Evolutionary conservation across 2,113 vertebrate genomes (phyloP), one percentile per base, ranked within the genome.

Genomic region (Ageneiosus marmoratus): DNA sequence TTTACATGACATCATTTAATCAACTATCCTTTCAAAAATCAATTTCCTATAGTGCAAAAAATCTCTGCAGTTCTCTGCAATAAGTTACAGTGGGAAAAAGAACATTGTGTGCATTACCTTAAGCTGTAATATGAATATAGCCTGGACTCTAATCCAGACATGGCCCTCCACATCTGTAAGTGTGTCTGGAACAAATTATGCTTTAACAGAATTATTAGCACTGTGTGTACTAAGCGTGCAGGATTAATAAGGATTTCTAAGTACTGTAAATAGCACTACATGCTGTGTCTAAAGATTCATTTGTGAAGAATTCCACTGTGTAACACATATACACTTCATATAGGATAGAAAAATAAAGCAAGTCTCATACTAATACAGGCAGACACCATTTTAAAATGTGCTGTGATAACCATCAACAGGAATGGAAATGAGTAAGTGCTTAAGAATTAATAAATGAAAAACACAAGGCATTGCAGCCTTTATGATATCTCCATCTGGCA

Each of bases 111-210:
- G 18, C 22, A 60, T 62, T 46, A 55, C 46, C 51, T 58, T 20
- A 51, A 24, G 10, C 37, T 51, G 11, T 60, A 51, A 16, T 27
- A 27, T 1, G 8, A 78, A 27, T 34, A 18, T n/a, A 53, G 24
- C 15, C n/a, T 44, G 16, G 12, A 73, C 22, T 22, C 24, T 73
- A 24, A 3, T 60, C 7, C 29, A n/a, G 6, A 37, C 20, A 18
- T 29, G 1, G 63, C 20, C 15, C 9, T 83, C 56, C 56, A 76
- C 46, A 65, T 83, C 74, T 77, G 73, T 55, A 51, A 67, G 60
- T 16, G 9, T 75, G 60, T 69, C 74, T 81, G 79, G 79, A 81
- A 77, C n/a, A 27, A 69, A 56, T 85, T 58, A 85, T 48, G 50
- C 27, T 77, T 29, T 75, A 84, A 37, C 27, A 74, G 22, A 65